A percentile compares a stretch with the other conserved stretches of the same genome.
These are phyloP conservation scores for Thalpophila matura DNA, from an alignment of 2,888 invertebrate genomes.

Conservation along the genomic window DNA sequence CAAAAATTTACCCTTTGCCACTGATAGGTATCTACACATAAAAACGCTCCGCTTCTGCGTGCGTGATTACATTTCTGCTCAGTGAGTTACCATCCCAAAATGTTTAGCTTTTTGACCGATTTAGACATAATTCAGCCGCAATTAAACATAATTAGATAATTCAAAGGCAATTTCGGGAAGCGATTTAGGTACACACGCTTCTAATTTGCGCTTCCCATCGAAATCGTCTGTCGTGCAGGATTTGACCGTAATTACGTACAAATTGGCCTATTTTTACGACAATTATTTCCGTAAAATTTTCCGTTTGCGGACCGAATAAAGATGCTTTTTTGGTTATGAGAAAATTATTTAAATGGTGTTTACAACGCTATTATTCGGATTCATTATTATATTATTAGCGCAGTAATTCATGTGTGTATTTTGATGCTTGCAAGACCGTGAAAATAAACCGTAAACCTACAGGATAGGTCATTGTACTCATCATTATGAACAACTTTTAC, in stretches of 20 bases:
- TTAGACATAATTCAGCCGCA: conserved; percentile 16
- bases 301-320: conserved; percentile 1
- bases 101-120: conserved; percentile 31
- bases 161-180: conserved; percentile 29
- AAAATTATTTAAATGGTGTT: not conserved
- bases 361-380: not conserved
- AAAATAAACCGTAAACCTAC: too few relatives aligned
- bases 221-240: conserved; percentile 16
- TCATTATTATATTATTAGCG: too few relatives aligned
- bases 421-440: too few relatives aligned
- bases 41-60: too few relatives aligned
- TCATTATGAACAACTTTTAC: too few relatives aligned
- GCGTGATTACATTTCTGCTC: too few relatives aligned
- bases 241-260: conserved; percentile 36
- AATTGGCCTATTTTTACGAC: conserved; percentile 48
- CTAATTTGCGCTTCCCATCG: conserved; percentile 22
- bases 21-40: too few relatives aligned
- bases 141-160: conserved; percentile 24
- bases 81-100: too few relatives aligned
- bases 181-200: conserved; percentile 18
- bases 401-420: too few relatives aligned
- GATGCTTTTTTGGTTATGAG: not conserved
- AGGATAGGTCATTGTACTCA: too few relatives aligned
- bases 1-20: too few relatives aligned
- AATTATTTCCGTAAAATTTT: conserved; percentile 43